Base-by-base conservation (phyloP, 2,888 invertebrate species). In the Sturmia bella region DNA sequence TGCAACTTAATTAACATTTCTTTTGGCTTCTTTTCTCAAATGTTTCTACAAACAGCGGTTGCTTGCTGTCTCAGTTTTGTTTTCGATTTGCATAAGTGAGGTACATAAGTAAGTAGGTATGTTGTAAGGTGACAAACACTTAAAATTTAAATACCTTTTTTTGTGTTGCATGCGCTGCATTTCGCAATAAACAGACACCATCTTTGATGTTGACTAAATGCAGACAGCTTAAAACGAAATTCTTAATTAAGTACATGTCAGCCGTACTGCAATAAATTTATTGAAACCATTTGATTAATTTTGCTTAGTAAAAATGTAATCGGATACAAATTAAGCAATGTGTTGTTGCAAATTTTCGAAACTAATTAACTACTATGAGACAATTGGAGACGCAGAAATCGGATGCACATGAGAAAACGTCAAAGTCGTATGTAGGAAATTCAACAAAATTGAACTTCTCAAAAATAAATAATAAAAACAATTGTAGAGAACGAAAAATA, bases 101-200 rank as follows among this genome's bases (percentile, higher is more conserved):
- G 6, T 13, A 15, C 41, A 41, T 19, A 17, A 5, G 52, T 6
- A 50, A 72, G 78, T 52, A 72, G 78, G 66, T 78, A 64, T 66
- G 64, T 66, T 72, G 78, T 37, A 54, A 66, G 72, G 72, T 73
- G 78, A 68, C 66, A 73, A 72, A 78, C 50, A 52, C 59, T 78
- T 3, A 52, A 57, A 59, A 72, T n/a, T 56, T 21, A 78, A 64
- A 78, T 72, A 39, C 43, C 19, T 75, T n/a, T 54, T 27, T 48
- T 27, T 63, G 52, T 54, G 37, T 32, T 37, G 15, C 48, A 24
- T 27, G 43, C 37, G 54, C 54, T 66, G 56, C 13, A 7, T 56
- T 45, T 64, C 37, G 39, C 74, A 74, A 48, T 27, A 13, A 57
- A 15, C 13, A 48, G 45, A 48, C 74, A 45, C 54, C 73, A 64